A percentile compares a stretch with the other conserved stretches of the same genome.
Evolutionary conservation across 2,797 vertebrate genomes (phyloP).

Genomic region (Margarornis squamiger): DNA sequence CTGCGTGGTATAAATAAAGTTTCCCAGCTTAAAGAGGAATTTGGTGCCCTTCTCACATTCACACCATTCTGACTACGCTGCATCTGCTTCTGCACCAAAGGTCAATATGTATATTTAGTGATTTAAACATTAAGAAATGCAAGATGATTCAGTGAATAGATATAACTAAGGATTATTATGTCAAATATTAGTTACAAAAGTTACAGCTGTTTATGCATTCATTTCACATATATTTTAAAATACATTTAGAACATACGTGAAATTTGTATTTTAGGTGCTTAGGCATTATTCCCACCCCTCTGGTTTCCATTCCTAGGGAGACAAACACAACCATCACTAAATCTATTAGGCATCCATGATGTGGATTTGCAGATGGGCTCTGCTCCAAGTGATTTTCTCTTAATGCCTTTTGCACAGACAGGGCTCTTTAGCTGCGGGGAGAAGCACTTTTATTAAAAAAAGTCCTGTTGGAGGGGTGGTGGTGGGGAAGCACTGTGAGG

Average conservation of each 20-base stretch:
- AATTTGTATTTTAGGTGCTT: background rate
- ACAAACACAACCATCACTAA: background rate
- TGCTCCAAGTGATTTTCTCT: background rate
- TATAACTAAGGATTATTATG: background rate
- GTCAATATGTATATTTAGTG: background rate
- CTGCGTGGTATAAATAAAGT: background rate
- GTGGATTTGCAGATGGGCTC: background rate
- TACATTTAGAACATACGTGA: background rate
- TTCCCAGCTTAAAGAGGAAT: background rate
- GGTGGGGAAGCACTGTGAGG: background rate
- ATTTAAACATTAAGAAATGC: background rate
- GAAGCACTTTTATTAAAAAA: background rate
- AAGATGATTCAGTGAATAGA: background rate
- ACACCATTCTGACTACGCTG: background rate
- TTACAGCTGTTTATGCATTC: background rate
- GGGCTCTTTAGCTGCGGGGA: background rate
- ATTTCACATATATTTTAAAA: background rate
- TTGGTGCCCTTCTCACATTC: background rate
- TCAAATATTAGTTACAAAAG: background rate
- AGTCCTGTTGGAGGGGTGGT: background rate
- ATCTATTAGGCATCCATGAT: background rate
- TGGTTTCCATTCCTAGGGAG: background rate
- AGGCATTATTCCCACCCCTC: background rate
- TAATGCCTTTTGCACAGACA: background rate
- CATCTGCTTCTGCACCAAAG: background rate